Conservation (phyloP, 2,797 vertebrate genomes). For the Enteromius radiatus region DNA sequence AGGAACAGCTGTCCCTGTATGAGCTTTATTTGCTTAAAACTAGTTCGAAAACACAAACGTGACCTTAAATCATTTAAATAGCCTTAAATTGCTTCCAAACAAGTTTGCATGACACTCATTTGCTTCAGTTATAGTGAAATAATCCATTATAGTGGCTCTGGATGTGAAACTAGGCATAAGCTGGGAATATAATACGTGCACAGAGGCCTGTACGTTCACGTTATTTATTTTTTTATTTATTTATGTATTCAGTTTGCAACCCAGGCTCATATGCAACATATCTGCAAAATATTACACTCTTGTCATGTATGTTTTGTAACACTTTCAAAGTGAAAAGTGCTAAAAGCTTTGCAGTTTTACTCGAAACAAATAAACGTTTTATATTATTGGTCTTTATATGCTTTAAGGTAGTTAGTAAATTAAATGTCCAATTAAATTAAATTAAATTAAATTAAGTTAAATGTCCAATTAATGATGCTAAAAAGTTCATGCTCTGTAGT, state of each 20-base stretch:
- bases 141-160: conserved; percentile 11
- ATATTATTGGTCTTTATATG: background rate
- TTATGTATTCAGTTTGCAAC: background rate
- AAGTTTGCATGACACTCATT: conserved; percentile 39
- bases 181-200: background rate
- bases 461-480: no score
- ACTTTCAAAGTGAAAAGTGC: background rate
- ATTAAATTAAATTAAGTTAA: no score
- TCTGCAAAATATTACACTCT: background rate
- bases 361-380: background rate
- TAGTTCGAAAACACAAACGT: conserved; percentile 46
- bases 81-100: conserved; percentile 30
- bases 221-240: background rate
- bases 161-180: conserved; percentile 24
- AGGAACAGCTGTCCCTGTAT: conserved; percentile 25
- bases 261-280: background rate
- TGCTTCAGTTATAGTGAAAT: conserved; percentile 20
- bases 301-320: background rate
- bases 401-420: background rate
- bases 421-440: no score
- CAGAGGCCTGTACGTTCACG: background rate
- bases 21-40: conserved; percentile 56
- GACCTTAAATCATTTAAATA: conserved; percentile 57
- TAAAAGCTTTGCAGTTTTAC: background rate
- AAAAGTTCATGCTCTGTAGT: background rate